Conservation (phyloP, 2,888 invertebrate species). For the Tricholauxania praeusta region DNA sequence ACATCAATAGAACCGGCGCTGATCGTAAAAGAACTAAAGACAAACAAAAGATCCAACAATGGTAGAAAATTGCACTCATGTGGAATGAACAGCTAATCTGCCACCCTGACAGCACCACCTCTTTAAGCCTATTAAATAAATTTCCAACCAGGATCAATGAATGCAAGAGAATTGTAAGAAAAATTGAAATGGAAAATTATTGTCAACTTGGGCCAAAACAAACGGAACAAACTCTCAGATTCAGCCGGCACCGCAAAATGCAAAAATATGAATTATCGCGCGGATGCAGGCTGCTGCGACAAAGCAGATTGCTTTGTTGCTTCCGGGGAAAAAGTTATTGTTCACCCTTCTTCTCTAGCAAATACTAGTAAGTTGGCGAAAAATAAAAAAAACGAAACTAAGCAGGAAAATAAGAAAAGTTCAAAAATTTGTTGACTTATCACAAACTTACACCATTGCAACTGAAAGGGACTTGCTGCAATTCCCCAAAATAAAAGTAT, state of each 20-base stretch:
- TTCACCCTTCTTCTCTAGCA: no score
- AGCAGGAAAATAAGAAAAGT: background rate
- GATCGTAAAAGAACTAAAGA: no score
- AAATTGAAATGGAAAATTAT: constrained; percentile 9
- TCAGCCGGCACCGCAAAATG: background rate
- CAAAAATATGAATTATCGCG: constrained; percentile 15
- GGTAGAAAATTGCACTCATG: background rate
- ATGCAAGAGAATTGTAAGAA: background rate
- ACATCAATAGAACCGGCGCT: no score
- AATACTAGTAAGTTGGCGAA: no score
- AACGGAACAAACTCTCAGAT: background rate
- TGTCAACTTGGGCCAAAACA: constrained; percentile 14
- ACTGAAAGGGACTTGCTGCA: background rate
- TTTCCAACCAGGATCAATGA: constrained; percentile 14
- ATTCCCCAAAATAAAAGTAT: background rate
- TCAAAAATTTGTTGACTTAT: constrained; percentile 14
- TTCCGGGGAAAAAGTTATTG: no score
- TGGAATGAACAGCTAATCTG: constrained; percentile 19
- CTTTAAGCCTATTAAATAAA: constrained; percentile 19
- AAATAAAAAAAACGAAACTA: background rate
- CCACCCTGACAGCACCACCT: background rate
- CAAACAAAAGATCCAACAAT: background rate
- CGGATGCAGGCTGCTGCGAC: background rate
- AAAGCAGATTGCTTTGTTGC: no score
- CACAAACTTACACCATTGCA: constrained; percentile 15